Percentiles rank a stretch among this genome's conserved stretches.
These are phyloP conservation scores for Spheniscus humboldti DNA, from an alignment of 2,797 vertebrate genomes.

Conservation along the genomic window DNA sequence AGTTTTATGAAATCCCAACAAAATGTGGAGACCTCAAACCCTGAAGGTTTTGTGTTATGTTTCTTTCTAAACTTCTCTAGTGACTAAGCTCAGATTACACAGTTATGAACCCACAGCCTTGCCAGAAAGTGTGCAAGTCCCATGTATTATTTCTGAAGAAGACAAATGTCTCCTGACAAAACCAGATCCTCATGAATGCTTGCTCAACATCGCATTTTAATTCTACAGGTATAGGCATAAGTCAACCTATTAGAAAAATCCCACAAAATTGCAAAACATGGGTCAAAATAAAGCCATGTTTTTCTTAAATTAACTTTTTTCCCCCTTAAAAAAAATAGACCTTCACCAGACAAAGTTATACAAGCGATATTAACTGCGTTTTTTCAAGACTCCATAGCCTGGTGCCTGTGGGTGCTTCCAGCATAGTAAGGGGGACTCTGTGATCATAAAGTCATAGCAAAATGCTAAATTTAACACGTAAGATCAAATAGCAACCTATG, in stretches of 20 bases:
- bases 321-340: not conserved
- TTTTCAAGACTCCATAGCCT: not conserved
- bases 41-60: not conserved
- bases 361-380: not conserved
- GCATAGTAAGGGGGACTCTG: not conserved
- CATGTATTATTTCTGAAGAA: not conserved
- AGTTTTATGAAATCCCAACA: not conserved
- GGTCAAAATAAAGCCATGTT: constrained; percentile 23
- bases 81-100: not conserved
- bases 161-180: not conserved
- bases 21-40: not conserved
- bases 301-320: not conserved
- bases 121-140: not conserved
- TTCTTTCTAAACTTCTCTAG: not conserved
- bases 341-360: not conserved
- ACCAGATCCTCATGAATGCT: not conserved
- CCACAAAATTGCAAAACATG: not conserved
- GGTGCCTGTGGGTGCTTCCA: not conserved
- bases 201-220: not conserved
- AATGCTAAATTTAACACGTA: not conserved
- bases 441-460: not conserved
- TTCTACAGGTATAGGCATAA: not conserved
- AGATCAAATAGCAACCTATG: not conserved
- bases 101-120: not conserved
- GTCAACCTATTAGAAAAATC: not conserved